Base-by-base conservation (phyloP, 2,113 vertebrate genomes). In the Pedionomus torquatus region DNA sequence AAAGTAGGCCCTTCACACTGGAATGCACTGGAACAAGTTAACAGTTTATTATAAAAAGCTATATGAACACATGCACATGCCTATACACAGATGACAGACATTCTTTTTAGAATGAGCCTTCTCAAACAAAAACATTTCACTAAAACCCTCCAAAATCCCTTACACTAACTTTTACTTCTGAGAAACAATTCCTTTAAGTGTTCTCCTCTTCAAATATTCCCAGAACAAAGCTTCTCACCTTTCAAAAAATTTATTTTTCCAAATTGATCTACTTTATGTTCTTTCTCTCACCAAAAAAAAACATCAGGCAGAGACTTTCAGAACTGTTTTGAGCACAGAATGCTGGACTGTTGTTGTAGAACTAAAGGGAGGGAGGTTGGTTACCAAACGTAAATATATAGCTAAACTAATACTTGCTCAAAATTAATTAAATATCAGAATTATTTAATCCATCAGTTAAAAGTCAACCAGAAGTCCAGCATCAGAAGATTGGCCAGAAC, bases 71-170 rank as follows among this genome's bases (percentile, higher is more conserved):
- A 25, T 6, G 23, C 20, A 63, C 31, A 16, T 7, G 10, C 5
- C 19, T 39, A 17, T 7, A 65, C 21, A 41, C 19, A 69, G 14
- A 10, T 28, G n/a, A n/a, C n/a, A n/a, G n/a, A n/a, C n/a, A n/a
- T n/a, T n/a, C n/a, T n/a, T n/a, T n/a, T n/a, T n/a, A n/a, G n/a
- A n/a, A n/a, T n/a, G n/a, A n/a, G n/a, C n/a, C n/a, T n/a, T 7
- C 28, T 7, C 2, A 1, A 66, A 43, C 0, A 2, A 60, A 76
- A 84, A 57, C 4, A 18, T n/a, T 17, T 10, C 5, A 12, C 37
- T 28, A 63, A 63, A 83, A 17, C 14, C 54, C 49, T n/a, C 14
- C 16, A 39, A 71, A 89, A 25, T n/a, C 17, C 9, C 4, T 66
- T 35, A 30, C 1, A 6, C 11, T 23, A 44, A 15, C 2, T 63